Base-by-base conservation (phyloP, 1,140 invertebrate genomes). In the Euschistus heros region DNA sequence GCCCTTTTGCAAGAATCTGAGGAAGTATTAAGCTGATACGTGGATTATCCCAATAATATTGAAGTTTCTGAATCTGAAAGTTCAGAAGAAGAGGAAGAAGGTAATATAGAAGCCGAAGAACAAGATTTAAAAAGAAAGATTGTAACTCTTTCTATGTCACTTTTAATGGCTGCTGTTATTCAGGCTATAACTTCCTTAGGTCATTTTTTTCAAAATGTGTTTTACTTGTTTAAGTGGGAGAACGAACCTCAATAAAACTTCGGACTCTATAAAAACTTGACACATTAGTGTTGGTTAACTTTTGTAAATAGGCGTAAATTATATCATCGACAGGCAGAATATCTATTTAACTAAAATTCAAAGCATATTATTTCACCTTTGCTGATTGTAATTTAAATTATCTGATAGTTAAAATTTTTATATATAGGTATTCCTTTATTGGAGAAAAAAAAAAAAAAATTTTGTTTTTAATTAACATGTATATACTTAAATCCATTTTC, bases 101-200 rank as follows among this genome's bases (percentile, higher is more conserved):
- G 1, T 20, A 17, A 18, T 20, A 33, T n/a, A 20, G 59, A 65
- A 68, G 6, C 73, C 72, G 63, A 68, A 69, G 42, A 72, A 72
- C 50, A 73, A 72, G 64, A 59, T 65, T 7, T 66, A 63, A 6
- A 71, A 63, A 77, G 74, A 66, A 77, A 77, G 73, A 67, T 79
- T 30, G 72, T 79, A 20, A 77, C 77, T 24, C 70, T 79, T 10
- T 78, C 77, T 3, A 62, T 79, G 52, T 78, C 78, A 26, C 65
- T 79, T 37, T 68, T 79, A 5, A 70, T 79, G 42, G 78, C 78
- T 26, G 78, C 67, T 18, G 50, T 68, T 44, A 37, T 68, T 17
- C 67, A 68, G 20, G 67, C 67, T 15, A 63, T 68, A 13, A 33
- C 63, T 26, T 66, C 64, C 17, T 17, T 68, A 20, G 67, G 67